These are phyloP conservation scores for Drosophila meridionalis DNA, from an alignment of 2,888 invertebrate genomes.

Conservation along the genomic window DNA sequence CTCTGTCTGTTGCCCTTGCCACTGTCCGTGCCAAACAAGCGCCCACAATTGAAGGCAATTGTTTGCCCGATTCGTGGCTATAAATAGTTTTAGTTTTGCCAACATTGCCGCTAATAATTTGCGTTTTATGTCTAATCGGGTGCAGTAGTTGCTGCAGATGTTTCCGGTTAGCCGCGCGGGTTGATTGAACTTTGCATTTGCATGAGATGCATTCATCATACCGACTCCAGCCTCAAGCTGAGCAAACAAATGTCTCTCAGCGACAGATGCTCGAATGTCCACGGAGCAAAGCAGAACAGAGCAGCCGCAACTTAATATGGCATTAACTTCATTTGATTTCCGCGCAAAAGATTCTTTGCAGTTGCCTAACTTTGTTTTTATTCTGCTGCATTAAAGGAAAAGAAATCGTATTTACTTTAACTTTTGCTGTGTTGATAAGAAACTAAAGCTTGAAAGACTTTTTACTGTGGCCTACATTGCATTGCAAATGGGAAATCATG, in stretches of 20 bases:
- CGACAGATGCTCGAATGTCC: background rate
- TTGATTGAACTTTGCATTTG: conserved; percentile 65
- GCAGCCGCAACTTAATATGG: background rate
- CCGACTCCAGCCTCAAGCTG: conserved; percentile 43
- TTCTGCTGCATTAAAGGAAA: background rate
- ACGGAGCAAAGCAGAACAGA: conserved; percentile 5
- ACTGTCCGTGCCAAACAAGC: conserved; percentile 40
- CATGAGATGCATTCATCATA: conserved; percentile 34
- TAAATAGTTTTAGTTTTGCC: conserved; percentile 54
- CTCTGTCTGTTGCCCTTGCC: conserved; percentile 32
- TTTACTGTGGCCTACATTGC: background rate
- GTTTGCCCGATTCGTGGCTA: conserved; percentile 66
- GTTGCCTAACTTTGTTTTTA: background rate
- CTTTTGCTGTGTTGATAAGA: background rate
- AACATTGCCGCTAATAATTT: conserved; percentile 66
- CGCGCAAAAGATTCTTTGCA: background rate
- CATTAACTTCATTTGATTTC: conserved; percentile 3
- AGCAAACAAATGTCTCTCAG: conserved; percentile 47
- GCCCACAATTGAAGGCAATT: conserved; percentile 65
- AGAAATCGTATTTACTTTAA: background rate
- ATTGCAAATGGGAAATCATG: background rate
- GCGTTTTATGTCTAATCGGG: conserved; percentile 70
- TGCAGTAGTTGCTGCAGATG: conserved; percentile 65
- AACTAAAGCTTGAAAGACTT: background rate
- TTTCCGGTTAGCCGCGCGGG: conserved; percentile 68